Percentiles rank a stretch among this genome's conserved stretches.
Conservation (phyloP, 2,888 invertebrate species). For the Tinea trinotella region DNA sequence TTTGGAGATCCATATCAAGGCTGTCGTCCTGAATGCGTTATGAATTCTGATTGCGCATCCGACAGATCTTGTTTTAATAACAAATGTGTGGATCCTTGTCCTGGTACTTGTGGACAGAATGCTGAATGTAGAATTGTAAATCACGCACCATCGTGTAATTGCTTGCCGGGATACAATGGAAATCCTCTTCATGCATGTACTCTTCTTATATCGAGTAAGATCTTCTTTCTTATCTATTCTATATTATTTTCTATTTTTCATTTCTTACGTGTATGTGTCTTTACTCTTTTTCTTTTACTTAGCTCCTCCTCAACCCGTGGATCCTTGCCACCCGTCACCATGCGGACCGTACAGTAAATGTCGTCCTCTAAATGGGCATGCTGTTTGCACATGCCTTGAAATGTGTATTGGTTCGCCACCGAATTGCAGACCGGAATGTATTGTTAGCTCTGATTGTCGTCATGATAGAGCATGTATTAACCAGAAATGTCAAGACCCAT, state of each 20-base stretch:
- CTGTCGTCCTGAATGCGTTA: constrained; percentile 86
- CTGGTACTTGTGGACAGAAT: constrained; percentile 82
- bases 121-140: constrained; percentile 82
- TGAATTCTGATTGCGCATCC: constrained; percentile 81
- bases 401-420: constrained; percentile 83
- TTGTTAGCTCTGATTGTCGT: constrained; percentile 83
- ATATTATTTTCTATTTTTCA: constrained; percentile 26
- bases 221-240: constrained; percentile 43
- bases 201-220: constrained; percentile 73
- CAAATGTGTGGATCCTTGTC: constrained; percentile 85
- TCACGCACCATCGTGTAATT: constrained; percentile 84
- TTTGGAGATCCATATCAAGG: constrained; percentile 84
- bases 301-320: constrained; percentile 62
- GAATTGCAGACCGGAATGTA: constrained; percentile 83
- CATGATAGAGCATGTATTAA: constrained; percentile 82
- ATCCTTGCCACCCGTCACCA: constrained; percentile 83
- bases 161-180: constrained; percentile 80
- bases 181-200: constrained; percentile 79
- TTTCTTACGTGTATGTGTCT: constrained; percentile 23
- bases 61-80: constrained; percentile 82
- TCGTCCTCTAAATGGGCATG: constrained; percentile 78
- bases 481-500: constrained; percentile 84
- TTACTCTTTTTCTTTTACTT: constrained; percentile 36
- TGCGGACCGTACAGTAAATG: constrained; percentile 86
- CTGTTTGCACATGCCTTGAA: constrained; percentile 82